Evolutionary conservation across 2,113 vertebrate species (phyloP).

Genomic region (Oreamnos americanus): DNA sequence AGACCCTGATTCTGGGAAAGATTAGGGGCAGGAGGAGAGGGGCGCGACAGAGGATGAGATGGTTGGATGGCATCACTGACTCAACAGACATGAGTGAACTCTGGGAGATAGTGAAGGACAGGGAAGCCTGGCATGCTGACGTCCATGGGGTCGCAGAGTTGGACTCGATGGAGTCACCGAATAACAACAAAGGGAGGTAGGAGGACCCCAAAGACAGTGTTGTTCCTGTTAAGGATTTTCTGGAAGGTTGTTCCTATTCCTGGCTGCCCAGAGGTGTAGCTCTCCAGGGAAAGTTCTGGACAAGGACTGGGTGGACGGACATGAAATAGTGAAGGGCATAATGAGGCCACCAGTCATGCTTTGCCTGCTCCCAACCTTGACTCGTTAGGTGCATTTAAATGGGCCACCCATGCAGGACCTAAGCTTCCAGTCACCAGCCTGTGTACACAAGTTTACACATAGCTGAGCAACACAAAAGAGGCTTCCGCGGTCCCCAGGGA

Average conservation of each 20-base stretch:
- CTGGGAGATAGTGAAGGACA: neutral
- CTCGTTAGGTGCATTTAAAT: neutral
- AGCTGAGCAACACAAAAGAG: neutral
- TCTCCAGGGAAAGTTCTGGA: neutral
- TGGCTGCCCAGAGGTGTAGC: neutral
- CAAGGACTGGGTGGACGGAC: neutral
- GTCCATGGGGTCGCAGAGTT: neutral
- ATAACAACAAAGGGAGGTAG: neutral
- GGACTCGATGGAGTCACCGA: neutral
- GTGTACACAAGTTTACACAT: fast-evolving
- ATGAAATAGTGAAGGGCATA: neutral
- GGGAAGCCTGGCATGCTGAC: neutral
- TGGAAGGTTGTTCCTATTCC: neutral
- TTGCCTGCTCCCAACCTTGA: neutral
- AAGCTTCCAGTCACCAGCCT: fast-evolving
- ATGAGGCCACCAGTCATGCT: neutral
- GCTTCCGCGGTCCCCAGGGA: neutral
- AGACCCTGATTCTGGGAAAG: neutral
- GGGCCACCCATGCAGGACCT: neutral
- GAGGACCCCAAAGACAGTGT: neutral
- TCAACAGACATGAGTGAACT: neutral
- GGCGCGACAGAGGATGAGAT: neutral
- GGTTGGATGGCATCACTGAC: neutral
- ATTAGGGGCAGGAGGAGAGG: neutral
- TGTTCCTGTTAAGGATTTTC: neutral